A percentile compares a stretch with the other conserved stretches of the same genome.
Evolutionary conservation across 2,797 vertebrate genomes (phyloP).

Genomic region (Acrossocheilus fasciatus): DNA sequence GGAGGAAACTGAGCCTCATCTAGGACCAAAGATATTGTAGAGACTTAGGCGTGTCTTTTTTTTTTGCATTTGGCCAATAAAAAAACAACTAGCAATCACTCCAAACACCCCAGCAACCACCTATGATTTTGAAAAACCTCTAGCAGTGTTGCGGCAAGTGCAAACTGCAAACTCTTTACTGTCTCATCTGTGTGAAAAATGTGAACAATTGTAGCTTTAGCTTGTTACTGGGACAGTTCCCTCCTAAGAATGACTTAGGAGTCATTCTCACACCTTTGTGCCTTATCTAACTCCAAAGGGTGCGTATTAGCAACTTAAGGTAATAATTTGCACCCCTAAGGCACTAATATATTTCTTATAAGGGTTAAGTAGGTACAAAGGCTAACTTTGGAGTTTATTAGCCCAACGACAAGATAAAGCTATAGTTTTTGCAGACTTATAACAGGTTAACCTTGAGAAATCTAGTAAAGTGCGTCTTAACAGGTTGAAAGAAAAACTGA

Average conservation of each 20-base stretch:
- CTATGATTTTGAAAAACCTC: background rate
- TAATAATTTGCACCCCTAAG: background rate
- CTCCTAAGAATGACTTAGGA: background rate
- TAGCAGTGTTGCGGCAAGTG: background rate
- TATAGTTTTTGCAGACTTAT: background rate
- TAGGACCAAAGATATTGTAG: background rate
- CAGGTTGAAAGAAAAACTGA: background rate
- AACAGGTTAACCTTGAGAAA: constrained; percentile 25
- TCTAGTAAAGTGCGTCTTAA: background rate
- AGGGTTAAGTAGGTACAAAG: background rate
- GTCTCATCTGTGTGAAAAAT: background rate
- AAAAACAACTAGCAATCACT: background rate
- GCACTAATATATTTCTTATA: background rate
- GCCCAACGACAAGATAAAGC: background rate
- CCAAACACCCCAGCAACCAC: background rate
- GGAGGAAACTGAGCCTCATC: background rate
- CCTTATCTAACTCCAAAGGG: background rate
- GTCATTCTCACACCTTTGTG: background rate
- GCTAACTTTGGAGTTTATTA: background rate
- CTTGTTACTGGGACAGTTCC: background rate
- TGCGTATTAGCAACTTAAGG: background rate
- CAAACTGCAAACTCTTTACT: background rate
- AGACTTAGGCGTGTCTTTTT: too few species aligned
- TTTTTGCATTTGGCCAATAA: background rate
- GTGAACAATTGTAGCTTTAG: background rate